Evolutionary conservation across 2,888 invertebrate genomes (phyloP), one percentile per base, ranked within the genome.

Genomic region (Chrysotoxum bicinctum): DNA sequence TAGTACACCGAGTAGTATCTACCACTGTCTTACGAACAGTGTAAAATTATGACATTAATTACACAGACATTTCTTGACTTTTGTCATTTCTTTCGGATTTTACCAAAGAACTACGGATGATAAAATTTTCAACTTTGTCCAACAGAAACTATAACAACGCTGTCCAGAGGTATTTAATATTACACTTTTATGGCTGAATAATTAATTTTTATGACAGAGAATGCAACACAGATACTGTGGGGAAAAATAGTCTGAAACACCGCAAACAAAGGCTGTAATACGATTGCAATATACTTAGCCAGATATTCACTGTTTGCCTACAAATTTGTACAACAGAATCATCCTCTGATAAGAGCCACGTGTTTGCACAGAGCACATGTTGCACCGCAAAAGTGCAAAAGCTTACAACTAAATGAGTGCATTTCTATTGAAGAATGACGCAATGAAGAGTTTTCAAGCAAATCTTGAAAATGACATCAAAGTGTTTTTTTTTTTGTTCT

Each of bases 341-440:
- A 62, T 62, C 30, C 62, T 19, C 60, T 77, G 82, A 82, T 77
- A 82, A 77, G 54, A 68, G 9, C 10, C 54, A 45, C 43, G 37
- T 50, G 19, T 56, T 40, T 66, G 48, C 32, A 43, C 60, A 30
- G 19, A 37, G 19, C 64, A 68, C 66, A 76, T 37, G 70, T 54
- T 37, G 4, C 12, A 50, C 2, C 2, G 21, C 12, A 58, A 23
- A 58, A 66, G 66, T 26, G 7, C 26, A 26, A 26, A n/a, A n/a
- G n/a, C n/a, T 48, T 43, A 48, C 26, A 37, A 35, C n/a, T 70
- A 37, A 9, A 60, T 60, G 72, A 77, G 16, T 48, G 32, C 4
- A 68, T 56, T 81, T 56, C 56, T 50, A 58, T 66, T 50, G 32
- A 76, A 40, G 14, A 50, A 50, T 81, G 76, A 72, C 68, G 66